phyloP scores from a whole-genome alignment of 2,797 vertebrate species.

The Buphagus erythrorhynchus region DNA sequence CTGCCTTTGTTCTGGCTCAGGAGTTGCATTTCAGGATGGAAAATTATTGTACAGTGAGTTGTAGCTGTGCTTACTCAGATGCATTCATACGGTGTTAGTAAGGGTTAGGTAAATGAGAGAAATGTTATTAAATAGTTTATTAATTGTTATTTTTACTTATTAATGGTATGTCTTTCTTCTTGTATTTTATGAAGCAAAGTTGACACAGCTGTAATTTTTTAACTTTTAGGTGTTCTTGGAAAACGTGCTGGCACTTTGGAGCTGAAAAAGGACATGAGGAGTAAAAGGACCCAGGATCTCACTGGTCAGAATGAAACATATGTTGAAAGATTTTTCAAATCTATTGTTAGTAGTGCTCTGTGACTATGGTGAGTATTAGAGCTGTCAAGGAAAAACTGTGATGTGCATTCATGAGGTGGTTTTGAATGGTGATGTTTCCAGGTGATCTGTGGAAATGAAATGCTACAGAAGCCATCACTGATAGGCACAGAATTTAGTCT shows the following conservation, averaged over 20 bases:
- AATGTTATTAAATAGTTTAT: neutral
- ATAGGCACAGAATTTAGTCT: neutral
- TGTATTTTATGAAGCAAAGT: neutral
- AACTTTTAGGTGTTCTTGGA: slow-evolving; percentile 64
- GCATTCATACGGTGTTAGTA: neutral
- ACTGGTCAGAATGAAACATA: slow-evolving; percentile 92
- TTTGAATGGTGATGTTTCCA: neutral
- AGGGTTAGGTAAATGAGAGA: neutral
- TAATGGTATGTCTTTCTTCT: neutral
- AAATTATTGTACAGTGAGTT: neutral
- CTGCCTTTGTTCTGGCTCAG: neutral
- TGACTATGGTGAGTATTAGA: slow-evolving; percentile 88
- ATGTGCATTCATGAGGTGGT: neutral
- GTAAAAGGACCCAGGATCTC: slow-evolving; percentile 79
- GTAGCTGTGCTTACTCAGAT: neutral
- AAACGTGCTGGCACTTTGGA: neutral
- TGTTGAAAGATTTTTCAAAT: slow-evolving; percentile 81
- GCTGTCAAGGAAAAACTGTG: slow-evolving; percentile 1
- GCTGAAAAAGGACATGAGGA: slow-evolving; percentile 84
- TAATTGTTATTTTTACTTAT: neutral
- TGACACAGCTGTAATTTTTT: neutral
- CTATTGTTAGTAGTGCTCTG: slow-evolving; percentile 86
- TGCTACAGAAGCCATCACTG: neutral
- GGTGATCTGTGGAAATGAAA: neutral
- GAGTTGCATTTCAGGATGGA: neutral